Conservation (phyloP, 1,140 invertebrate genomes). For the Diachasmimorpha longicaudata region DNA sequence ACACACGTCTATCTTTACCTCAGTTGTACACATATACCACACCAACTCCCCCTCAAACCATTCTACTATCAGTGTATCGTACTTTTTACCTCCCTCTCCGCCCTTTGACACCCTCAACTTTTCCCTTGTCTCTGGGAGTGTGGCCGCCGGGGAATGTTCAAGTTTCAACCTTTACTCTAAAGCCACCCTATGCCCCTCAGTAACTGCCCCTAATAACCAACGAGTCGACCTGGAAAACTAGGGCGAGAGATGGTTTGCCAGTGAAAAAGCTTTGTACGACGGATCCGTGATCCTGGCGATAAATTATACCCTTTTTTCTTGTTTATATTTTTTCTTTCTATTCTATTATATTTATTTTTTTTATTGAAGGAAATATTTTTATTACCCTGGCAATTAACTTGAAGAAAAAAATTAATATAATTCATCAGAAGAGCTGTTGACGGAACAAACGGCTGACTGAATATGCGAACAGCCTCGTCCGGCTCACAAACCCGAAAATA, state of each 20-base stretch:
- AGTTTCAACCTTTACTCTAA: background rate
- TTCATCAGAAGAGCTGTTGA: too few relatives aligned
- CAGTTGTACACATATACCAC: background rate
- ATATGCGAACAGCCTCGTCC: too few relatives aligned
- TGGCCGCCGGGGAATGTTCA: background rate
- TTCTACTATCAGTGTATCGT: background rate
- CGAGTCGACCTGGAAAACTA: background rate
- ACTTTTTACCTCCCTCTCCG: background rate
- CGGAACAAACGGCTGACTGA: too few relatives aligned
- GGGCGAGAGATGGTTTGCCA: background rate
- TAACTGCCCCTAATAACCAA: background rate
- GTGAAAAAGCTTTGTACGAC: background rate
- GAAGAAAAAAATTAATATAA: too few relatives aligned
- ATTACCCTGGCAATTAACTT: too few relatives aligned
- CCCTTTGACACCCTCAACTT: background rate
- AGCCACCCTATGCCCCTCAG: background rate
- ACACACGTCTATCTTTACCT: conserved; percentile 10
- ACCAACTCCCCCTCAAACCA: background rate
- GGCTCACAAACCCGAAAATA: background rate
- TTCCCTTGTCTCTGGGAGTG: background rate
- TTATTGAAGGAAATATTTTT: too few relatives aligned
- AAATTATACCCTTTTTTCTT: background rate
- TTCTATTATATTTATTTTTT: background rate
- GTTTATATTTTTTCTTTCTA: background rate
- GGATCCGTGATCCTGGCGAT: background rate